Evolutionary conservation across 2,888 invertebrate genomes (phyloP).

Genomic region (Leucozona laternaria): DNA sequence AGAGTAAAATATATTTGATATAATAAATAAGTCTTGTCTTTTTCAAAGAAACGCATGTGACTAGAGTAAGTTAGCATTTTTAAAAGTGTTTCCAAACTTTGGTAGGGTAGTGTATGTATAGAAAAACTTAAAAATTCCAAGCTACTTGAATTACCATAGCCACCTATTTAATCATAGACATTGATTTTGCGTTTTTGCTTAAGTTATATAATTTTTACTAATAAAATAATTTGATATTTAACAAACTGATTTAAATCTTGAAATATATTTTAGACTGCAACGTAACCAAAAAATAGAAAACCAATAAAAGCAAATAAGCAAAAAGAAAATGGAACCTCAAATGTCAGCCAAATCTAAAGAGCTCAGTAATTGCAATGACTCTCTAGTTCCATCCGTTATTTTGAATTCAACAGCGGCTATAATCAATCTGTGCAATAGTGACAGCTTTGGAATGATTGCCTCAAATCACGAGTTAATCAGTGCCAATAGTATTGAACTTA

Average conservation of each 20-base stretch:
- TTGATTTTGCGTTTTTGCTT: neutral
- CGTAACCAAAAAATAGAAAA: constrained; percentile 59
- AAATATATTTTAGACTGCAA: constrained; percentile 56
- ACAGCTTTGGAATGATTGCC: constrained; percentile 81
- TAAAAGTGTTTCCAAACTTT: too few relatives aligned
- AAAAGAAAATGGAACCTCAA: constrained; percentile 61
- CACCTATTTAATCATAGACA: neutral
- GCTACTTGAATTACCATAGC: too few relatives aligned
- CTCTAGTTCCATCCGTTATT: constrained; percentile 73
- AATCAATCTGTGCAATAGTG: constrained; percentile 80
- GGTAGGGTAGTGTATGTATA: too few relatives aligned
- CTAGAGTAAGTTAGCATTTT: too few relatives aligned
- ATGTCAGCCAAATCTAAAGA: constrained; percentile 75
- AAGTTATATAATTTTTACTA: neutral
- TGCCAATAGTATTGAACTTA: constrained; percentile 83
- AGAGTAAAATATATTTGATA: too few relatives aligned
- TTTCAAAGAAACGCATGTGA: too few relatives aligned
- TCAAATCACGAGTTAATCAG: constrained; percentile 82
- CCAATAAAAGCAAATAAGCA: neutral
- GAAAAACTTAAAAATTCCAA: too few relatives aligned
- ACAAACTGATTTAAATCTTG: neutral
- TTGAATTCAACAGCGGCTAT: constrained; percentile 72
- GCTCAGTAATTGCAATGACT: constrained; percentile 75
- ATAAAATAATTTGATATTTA: neutral
- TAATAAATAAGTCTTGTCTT: too few relatives aligned